phyloP scores from a whole-genome alignment of 2,113 vertebrate genomes.

The Lichenostomus cassidix region DNA sequence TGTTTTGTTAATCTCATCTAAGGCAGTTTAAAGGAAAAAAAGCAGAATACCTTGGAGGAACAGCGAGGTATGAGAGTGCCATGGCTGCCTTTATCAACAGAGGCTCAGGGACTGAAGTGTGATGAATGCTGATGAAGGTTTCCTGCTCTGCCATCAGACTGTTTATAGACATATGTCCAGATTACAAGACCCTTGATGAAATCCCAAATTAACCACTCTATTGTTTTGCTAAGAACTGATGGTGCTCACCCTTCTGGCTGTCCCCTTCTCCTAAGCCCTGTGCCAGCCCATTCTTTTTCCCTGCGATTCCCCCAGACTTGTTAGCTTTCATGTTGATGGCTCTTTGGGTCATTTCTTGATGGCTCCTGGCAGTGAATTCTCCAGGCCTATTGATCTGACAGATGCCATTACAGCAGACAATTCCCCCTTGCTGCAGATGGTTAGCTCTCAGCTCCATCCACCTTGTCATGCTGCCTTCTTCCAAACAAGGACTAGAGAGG shows the following conservation, averaged over 20 bases:
- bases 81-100: conserved; percentile 6
- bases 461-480: neutral
- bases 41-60: neutral
- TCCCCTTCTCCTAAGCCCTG: neutral
- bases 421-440: neutral
- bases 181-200: neutral
- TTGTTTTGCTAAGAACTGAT: neutral
- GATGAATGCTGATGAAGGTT: conserved; percentile 13
- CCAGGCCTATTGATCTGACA: neutral
- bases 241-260: neutral
- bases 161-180: neutral
- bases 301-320: neutral
- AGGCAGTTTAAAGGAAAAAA: neutral
- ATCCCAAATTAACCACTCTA: neutral
- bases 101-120: neutral
- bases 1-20: neutral
- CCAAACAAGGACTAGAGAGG: neutral
- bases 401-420: neutral
- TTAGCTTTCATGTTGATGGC: neutral
- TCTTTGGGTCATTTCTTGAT: neutral
- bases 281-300: neutral
- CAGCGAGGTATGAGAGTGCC: neutral
- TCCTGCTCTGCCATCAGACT: neutral
- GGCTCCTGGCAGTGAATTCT: neutral
- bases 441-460: neutral